These are phyloP conservation scores for Chlorops oryzae DNA, from an alignment of 1,140 invertebrate species.

Conservation along the genomic window DNA sequence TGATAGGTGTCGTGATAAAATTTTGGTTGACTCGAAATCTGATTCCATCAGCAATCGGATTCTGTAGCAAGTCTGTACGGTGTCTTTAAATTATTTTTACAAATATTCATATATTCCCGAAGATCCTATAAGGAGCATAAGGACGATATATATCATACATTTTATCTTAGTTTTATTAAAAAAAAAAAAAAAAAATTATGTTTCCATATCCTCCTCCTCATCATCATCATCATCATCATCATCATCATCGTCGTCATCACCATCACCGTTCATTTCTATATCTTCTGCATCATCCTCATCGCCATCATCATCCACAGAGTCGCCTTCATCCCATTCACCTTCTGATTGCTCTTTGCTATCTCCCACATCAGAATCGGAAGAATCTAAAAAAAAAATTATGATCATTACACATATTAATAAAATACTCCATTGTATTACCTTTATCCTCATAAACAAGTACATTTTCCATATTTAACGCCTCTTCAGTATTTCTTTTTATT, in stretches of 20 bases:
- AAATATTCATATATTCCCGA: too few relatives aligned
- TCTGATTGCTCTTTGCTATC: conserved; percentile 25
- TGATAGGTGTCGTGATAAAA: too few relatives aligned
- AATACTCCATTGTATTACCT: conserved; percentile 41
- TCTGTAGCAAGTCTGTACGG: too few relatives aligned
- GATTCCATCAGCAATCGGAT: too few relatives aligned
- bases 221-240: conserved; percentile 17
- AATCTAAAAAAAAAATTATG: conserved; percentile 15
- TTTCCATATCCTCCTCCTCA: conserved; percentile 13
- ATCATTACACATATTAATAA: neutral
- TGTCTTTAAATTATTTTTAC: too few relatives aligned
- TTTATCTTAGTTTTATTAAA: too few relatives aligned
- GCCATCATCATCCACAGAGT: conserved; percentile 10
- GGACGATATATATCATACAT: too few relatives aligned
- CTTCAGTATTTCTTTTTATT: conserved; percentile 48
- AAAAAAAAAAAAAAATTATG: conserved; percentile 2
- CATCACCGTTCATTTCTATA: neutral
- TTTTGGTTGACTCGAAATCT: too few relatives aligned
- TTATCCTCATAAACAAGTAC: conserved; percentile 55
- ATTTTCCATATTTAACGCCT: conserved; percentile 47
- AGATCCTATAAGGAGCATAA: too few relatives aligned
- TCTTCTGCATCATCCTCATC: conserved; percentile 7
- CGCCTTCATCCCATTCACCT: conserved; percentile 41
- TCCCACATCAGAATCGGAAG: conserved; percentile 32
- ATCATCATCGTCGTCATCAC: conserved; percentile 6